Percentiles rank a stretch among this genome's conserved stretches.
Conservation (phyloP, 2,113 vertebrate genomes). For the Myrmophylax atrothorax region DNA sequence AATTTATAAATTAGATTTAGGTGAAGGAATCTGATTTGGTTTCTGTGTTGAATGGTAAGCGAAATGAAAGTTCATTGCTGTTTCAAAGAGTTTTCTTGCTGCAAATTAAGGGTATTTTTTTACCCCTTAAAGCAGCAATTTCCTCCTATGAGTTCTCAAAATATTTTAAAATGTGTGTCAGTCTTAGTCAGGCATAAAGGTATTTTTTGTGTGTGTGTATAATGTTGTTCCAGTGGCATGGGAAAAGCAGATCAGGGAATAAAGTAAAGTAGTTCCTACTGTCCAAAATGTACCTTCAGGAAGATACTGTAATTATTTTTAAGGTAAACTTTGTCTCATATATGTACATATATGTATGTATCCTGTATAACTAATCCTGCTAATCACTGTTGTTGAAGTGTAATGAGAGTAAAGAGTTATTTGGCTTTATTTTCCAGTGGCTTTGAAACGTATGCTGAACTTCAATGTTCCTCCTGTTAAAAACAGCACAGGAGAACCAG, state of each 20-base stretch:
- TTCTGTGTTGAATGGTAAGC: background rate
- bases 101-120: background rate
- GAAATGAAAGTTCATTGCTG: background rate
- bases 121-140: background rate
- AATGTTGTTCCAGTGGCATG: background rate
- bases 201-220: background rate
- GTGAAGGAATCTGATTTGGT: background rate
- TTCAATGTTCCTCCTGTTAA: slow-evolving; percentile 94
- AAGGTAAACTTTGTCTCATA: background rate
- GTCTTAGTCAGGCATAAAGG: background rate
- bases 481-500: slow-evolving; percentile 91
- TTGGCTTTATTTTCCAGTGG: slow-evolving; percentile 78
- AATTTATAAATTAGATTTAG: background rate
- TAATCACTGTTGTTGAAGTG: background rate
- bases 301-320: background rate
- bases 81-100: background rate
- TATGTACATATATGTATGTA: background rate
- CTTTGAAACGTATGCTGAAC: slow-evolving; percentile 96
- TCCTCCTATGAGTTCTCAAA: background rate
- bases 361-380: background rate
- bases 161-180: background rate
- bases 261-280: background rate
- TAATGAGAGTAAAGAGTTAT: background rate
- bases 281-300: background rate
- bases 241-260: background rate